Evolutionary conservation across 2,113 vertebrate genomes (phyloP).

Genomic region (Odontophorus gujanensis): DNA sequence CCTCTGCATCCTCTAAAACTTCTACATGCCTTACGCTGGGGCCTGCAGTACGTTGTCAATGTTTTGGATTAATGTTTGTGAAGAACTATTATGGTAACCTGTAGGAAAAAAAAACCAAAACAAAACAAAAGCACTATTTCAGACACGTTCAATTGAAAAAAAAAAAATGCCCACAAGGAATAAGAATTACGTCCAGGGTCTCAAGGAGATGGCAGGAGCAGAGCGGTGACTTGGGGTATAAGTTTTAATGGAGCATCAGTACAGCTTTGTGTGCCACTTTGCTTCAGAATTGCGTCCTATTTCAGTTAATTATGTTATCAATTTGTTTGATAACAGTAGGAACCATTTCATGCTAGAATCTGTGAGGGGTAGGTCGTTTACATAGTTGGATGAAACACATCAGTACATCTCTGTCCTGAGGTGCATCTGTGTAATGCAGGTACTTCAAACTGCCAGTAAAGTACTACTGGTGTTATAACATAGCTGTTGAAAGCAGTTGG

Average conservation of each 20-base stretch:
- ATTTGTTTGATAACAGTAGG: neutral
- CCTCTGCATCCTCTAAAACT: neutral
- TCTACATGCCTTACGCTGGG: fast-evolving
- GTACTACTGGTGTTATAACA: neutral
- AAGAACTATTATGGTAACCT: neutral
- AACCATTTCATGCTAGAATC: neutral
- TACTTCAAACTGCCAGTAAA: neutral
- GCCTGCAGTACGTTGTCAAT: neutral
- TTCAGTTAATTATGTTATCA: neutral
- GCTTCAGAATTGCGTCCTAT: neutral
- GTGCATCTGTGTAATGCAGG: neutral
- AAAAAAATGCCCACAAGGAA: neutral
- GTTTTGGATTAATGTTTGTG: neutral
- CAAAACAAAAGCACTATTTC: neutral
- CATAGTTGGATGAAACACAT: neutral
- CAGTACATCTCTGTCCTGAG: neutral
- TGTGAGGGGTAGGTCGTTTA: neutral
- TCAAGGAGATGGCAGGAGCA: neutral
- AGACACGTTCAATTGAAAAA: neutral
- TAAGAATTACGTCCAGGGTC: neutral
- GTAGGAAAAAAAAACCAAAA: too few relatives aligned
- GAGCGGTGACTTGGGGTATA: neutral
- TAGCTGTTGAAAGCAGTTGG: neutral
- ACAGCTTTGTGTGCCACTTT: neutral
- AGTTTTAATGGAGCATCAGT: neutral